phyloP scores from a whole-genome alignment of 2,888 invertebrate species.

The Calephelis perditalis region DNA sequence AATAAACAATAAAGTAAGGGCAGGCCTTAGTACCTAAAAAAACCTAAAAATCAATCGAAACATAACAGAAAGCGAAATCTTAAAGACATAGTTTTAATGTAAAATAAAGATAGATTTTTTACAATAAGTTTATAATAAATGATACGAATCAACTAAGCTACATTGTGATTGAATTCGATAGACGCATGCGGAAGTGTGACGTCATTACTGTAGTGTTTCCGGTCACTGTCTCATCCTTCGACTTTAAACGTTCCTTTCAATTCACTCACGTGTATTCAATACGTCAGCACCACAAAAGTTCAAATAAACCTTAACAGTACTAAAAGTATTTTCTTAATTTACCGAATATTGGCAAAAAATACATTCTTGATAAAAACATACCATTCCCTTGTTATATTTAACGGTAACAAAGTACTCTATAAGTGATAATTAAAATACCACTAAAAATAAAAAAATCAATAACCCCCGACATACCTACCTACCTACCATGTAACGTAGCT shows the following conservation, averaged over 20 bases:
- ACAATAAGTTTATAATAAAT: slow-evolving; percentile 67
- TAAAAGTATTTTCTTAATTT: too few species aligned
- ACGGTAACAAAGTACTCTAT: too few species aligned
- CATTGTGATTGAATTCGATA: slow-evolving; percentile 70
- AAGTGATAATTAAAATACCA: too few species aligned
- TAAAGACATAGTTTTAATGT: slow-evolving; percentile 57
- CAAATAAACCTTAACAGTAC: too few species aligned
- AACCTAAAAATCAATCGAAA: neutral
- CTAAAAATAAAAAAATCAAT: too few species aligned
- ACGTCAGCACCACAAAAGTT: too few species aligned
- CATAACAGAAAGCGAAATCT: slow-evolving; percentile 29
- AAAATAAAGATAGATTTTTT: slow-evolving; percentile 47
- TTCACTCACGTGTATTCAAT: neutral
- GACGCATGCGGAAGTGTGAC: slow-evolving; percentile 16
- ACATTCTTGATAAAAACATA: too few species aligned
- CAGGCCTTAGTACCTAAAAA: slow-evolving; percentile 10
- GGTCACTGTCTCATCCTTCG: slow-evolving; percentile 21
- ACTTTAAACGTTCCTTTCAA: slow-evolving; percentile 7
- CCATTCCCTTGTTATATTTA: too few species aligned
- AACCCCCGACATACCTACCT: too few species aligned
- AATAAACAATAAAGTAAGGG: neutral
- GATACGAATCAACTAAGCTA: slow-evolving; percentile 72
- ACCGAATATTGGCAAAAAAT: too few species aligned
- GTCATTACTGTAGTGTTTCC: slow-evolving; percentile 15
- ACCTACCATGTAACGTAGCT: too few species aligned